Percentiles rank a stretch among this genome's conserved stretches.
phyloP scores from a whole-genome alignment of 2,888 invertebrate species.

The Leucoptera coffeella region DNA sequence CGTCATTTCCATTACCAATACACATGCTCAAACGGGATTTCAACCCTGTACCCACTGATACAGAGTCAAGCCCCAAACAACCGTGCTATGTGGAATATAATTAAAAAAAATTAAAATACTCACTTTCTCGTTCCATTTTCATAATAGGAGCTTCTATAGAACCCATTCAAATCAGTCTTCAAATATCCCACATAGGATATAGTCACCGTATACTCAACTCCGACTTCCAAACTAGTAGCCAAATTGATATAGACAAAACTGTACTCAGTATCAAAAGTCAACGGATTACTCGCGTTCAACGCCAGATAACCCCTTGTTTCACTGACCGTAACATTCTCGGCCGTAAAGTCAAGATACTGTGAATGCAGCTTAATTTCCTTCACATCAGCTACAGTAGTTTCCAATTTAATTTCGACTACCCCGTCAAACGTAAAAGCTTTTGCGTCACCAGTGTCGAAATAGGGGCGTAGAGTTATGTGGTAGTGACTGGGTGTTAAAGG shows the following conservation, averaged over 20 bases:
- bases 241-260: conserved; percentile 45
- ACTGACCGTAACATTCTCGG: conserved; percentile 14
- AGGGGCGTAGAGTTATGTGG: conserved; percentile 42
- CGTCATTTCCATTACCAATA: background rate
- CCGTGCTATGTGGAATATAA: too few relatives aligned
- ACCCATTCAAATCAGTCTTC: conserved; percentile 51
- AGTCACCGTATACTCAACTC: conserved; percentile 28
- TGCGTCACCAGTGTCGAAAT: conserved; percentile 30
- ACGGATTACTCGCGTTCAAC: conserved; percentile 13
- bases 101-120: too few relatives aligned
- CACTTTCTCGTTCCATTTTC: conserved; percentile 44
- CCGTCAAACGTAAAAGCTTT: conserved; percentile 41
- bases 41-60: too few relatives aligned
- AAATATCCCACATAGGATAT: conserved; percentile 52
- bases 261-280: conserved; percentile 24
- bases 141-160: conserved; percentile 56
- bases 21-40: too few relatives aligned
- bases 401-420: conserved; percentile 27
- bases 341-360: conserved; percentile 19
- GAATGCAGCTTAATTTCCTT: conserved; percentile 35
- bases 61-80: too few relatives aligned
- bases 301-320: conserved; percentile 11
- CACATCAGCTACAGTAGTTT: conserved; percentile 13
- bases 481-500: conserved; percentile 47
- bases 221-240: conserved; percentile 17